A percentile compares a stretch with the other conserved stretches of the same genome.
Evolutionary conservation across 1,140 invertebrate species (phyloP).

Genomic region (Plodia interpunctella): DNA sequence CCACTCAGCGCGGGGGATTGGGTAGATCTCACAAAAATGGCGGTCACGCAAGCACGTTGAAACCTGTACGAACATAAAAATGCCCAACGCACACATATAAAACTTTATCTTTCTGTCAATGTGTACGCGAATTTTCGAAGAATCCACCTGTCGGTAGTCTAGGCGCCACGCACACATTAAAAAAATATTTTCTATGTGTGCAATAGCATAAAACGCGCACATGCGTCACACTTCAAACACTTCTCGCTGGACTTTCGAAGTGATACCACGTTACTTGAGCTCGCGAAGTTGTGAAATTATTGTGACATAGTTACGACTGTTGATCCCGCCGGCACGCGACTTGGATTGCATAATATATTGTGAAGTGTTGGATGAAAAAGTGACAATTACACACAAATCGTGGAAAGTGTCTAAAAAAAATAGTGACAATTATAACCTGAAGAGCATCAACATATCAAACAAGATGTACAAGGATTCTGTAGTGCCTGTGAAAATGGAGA

Average conservation of each 20-base stretch:
- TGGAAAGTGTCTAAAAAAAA: conserved; percentile 40
- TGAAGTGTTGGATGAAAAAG: conserved; percentile 37
- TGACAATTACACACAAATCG: conserved; percentile 45
- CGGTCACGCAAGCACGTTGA: conserved; percentile 18
- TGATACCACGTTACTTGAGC: conserved; percentile 33
- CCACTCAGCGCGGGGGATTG: neutral
- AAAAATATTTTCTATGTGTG: conserved; percentile 33
- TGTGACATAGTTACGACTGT: conserved; percentile 56
- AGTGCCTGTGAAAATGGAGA: conserved; percentile 60
- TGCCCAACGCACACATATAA: conserved; percentile 26
- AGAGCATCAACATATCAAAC: conserved; percentile 50
- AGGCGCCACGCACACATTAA: conserved; percentile 45
- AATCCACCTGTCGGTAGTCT: conserved; percentile 39
- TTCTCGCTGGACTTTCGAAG: conserved; percentile 35
- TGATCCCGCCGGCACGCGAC: conserved; percentile 9
- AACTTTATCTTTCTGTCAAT: conserved; percentile 7
- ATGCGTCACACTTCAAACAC: conserved; percentile 37
- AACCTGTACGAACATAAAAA: conserved; percentile 31
- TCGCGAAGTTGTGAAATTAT: conserved; percentile 60
- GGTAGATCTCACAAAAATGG: conserved; percentile 8
- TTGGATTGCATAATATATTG: conserved; percentile 29
- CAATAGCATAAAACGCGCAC: conserved; percentile 29
- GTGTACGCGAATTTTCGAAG: conserved; percentile 37
- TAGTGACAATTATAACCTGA: conserved; percentile 53
- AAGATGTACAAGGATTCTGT: conserved; percentile 67